Conservation (phyloP, 2,113 vertebrate species). For the Stictonetta naevosa region DNA sequence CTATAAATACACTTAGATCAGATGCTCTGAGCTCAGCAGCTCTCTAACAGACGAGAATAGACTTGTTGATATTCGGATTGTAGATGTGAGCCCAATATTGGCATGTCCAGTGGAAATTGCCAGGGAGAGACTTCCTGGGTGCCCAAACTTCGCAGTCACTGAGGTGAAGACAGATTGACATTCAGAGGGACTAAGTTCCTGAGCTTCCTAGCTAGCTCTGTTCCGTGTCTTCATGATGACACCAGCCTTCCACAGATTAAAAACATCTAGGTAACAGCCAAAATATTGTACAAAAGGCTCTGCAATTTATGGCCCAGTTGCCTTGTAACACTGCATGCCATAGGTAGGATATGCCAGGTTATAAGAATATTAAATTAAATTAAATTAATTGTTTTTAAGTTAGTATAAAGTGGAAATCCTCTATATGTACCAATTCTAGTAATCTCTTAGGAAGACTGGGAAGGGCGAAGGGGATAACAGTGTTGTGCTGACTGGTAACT, state of each 20-base stretch:
- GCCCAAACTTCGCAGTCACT: not conserved
- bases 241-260: not conserved
- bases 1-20: conserved; percentile 35
- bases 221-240: not conserved
- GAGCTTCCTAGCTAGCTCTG: not conserved
- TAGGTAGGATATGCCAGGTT: not conserved
- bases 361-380: not conserved
- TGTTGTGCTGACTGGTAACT: not conserved
- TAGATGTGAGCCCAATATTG: not conserved
- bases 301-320: not conserved
- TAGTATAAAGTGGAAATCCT: not conserved
- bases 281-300: not conserved
- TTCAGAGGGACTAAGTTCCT: not conserved
- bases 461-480: not conserved
- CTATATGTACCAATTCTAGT: not conserved
- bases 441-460: not conserved
- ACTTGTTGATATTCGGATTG: not conserved
- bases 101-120: not conserved
- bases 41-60: not conserved
- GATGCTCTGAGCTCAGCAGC: not conserved
- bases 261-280: not conserved
- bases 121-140: not conserved
- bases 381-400: not conserved
- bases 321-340: not conserved
- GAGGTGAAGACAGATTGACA: not conserved